These are phyloP conservation scores for Sussaba pulchella DNA, from an alignment of 2,888 invertebrate genomes.

Conservation along the genomic window DNA sequence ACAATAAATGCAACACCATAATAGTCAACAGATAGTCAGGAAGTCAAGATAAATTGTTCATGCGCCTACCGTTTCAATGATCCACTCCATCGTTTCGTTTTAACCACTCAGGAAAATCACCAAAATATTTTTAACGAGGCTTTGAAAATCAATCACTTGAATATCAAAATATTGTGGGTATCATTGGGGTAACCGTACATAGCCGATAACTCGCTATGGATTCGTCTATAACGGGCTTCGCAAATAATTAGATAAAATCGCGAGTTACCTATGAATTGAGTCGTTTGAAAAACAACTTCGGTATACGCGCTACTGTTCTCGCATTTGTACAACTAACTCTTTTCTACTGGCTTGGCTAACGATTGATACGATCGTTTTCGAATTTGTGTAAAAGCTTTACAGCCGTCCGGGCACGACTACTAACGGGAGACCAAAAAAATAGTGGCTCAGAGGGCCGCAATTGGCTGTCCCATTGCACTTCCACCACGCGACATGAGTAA, in stretches of 20 bases:
- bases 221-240: background rate
- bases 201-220: background rate
- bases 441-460: background rate
- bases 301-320: slow-evolving; percentile 11
- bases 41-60: no score
- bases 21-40: no score
- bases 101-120: no score
- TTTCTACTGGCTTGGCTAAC: slow-evolving; percentile 5
- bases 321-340: slow-evolving; percentile 19
- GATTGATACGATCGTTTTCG: slow-evolving; percentile 13
- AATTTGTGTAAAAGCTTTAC: slow-evolving; percentile 4
- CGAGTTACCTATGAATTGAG: slow-evolving; percentile 39
- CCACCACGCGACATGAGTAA: slow-evolving; percentile 54
- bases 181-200: background rate
- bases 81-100: no score
- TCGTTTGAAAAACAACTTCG: slow-evolving; percentile 20
- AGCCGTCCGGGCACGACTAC: background rate
- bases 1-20: no score
- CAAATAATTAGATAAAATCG: no score
- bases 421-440: slow-evolving; percentile 6
- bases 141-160: background rate
- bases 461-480: slow-evolving; percentile 24
- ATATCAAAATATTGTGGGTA: background rate
- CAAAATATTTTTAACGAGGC: no score
- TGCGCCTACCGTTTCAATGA: no score